A percentile compares a stretch with the other conserved stretches of the same genome.
Evolutionary conservation across 2,113 vertebrate genomes (phyloP).

Genomic region (Toxotes chatareus): DNA sequence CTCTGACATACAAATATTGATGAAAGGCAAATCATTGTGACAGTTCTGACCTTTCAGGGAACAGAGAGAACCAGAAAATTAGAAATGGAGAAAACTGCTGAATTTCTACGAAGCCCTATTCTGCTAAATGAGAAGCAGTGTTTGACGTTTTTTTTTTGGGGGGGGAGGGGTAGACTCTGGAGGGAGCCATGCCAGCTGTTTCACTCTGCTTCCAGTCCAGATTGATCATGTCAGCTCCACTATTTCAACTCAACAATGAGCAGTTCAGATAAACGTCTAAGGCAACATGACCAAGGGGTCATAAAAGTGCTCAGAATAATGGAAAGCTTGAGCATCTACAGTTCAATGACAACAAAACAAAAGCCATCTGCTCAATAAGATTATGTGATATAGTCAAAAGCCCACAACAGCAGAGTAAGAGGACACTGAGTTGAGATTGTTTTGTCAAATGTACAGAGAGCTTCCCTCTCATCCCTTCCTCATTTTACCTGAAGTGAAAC

Average conservation of each 20-base stretch:
- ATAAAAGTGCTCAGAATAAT: neutral
- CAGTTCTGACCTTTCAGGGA: neutral
- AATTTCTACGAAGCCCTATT: neutral
- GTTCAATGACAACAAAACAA: neutral
- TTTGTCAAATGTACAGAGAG: neutral
- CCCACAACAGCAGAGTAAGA: no score
- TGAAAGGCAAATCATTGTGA: neutral
- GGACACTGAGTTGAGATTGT: neutral
- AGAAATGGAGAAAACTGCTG: neutral
- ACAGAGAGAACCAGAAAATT: neutral
- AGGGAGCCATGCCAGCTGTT: no score
- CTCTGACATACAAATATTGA: neutral
- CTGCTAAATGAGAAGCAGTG: neutral
- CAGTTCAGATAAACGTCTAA: neutral
- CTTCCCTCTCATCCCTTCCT: neutral
- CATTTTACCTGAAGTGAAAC: neutral
- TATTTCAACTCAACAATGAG: constrained; percentile 1
- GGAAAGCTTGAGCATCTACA: neutral
- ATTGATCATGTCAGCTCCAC: neutral
- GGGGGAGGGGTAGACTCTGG: neutral
- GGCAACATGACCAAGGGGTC: neutral
- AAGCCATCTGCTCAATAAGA: neutral
- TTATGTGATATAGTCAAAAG: neutral
- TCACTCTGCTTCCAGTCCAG: neutral
- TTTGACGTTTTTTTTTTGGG: neutral